Percentiles rank a stretch among this genome's conserved stretches.
These are phyloP conservation scores for Lampropteryx suffumata DNA, from an alignment of 2,888 invertebrate species.

Conservation along the genomic window DNA sequence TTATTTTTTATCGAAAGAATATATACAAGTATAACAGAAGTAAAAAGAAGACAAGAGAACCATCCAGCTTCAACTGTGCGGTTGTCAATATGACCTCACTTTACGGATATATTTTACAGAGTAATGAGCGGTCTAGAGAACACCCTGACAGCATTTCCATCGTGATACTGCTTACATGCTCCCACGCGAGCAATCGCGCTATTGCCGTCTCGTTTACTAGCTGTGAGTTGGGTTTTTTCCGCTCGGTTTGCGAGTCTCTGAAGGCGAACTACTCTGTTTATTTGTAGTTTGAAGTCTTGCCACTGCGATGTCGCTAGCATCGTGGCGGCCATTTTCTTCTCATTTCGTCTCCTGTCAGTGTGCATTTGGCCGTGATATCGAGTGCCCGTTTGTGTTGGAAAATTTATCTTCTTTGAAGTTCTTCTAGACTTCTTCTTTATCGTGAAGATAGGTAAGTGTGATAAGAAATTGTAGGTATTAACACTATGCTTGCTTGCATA, in stretches of 20 bases:
- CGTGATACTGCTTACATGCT: slow-evolving; percentile 17
- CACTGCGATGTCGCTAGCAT: slow-evolving; percentile 52
- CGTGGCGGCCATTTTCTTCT: slow-evolving; percentile 78
- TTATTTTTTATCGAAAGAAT: too few species aligned
- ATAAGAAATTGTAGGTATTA: too few species aligned
- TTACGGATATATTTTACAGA: slow-evolving; percentile 47
- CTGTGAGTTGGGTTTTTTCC: slow-evolving; percentile 25
- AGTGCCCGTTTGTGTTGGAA: slow-evolving; percentile 50
- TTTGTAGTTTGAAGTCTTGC: slow-evolving; percentile 52
- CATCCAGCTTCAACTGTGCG: too few species aligned
- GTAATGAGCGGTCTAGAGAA: slow-evolving; percentile 48
- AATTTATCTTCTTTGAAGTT: slow-evolving; percentile 65
- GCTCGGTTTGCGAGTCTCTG: slow-evolving; percentile 38
- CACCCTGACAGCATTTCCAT: slow-evolving; percentile 14
- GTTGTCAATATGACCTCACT: slow-evolving; percentile 53
- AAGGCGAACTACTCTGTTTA: slow-evolving; percentile 43
- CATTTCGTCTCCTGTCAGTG: slow-evolving; percentile 70
- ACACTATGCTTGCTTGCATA: too few species aligned
- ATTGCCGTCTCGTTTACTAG: slow-evolving; percentile 40
- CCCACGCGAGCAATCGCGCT: slow-evolving; percentile 7
- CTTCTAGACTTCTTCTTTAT: slow-evolving; percentile 54
- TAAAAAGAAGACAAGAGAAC: slow-evolving; percentile 71
- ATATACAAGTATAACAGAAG: too few species aligned
- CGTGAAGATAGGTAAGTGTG: slow-evolving; percentile 50
- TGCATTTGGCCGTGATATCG: slow-evolving; percentile 54